Conservation (phyloP, 2,797 vertebrate genomes). For the Tolypeutes matacus region DNA sequence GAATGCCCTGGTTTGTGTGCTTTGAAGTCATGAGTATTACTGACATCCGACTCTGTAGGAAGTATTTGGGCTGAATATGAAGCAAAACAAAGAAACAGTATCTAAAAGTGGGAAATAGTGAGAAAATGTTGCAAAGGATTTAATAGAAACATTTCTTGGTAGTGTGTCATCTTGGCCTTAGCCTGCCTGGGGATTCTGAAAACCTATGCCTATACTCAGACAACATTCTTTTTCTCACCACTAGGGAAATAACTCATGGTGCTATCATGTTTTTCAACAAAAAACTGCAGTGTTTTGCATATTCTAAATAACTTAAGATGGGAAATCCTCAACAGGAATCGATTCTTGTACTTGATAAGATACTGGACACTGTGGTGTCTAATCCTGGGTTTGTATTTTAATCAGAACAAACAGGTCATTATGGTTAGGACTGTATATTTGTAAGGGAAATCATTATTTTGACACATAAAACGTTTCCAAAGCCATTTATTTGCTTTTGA, state of each 20-base stretch:
- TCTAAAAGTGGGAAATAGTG: conserved; percentile 4
- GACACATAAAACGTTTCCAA: conserved; percentile 32
- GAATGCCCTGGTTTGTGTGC: not conserved
- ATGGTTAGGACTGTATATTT: conserved; percentile 40
- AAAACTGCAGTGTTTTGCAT: conserved; percentile 46
- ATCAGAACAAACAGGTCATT: not conserved
- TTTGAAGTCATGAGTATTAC: conserved; percentile 34
- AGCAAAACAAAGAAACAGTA: not conserved
- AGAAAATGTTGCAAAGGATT: conserved; percentile 18
- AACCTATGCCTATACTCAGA: not conserved
- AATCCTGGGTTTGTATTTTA: conserved; percentile 53
- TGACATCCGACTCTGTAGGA: not conserved
- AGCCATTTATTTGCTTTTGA: conserved; percentile 52
- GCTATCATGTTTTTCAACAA: conserved; percentile 19
- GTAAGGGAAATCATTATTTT: conserved; percentile 50
- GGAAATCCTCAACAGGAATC: not conserved
- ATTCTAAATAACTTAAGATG: conserved; percentile 23
- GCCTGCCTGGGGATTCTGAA: conserved; percentile 22
- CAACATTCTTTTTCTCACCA: not conserved
- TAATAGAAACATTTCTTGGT: not conserved
- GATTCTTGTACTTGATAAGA: conserved; percentile 33
- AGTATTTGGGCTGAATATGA: conserved; percentile 1
- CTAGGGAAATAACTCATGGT: not conserved
- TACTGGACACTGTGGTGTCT: not conserved
- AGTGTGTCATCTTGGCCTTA: conserved; percentile 23